Percentiles rank a stretch among this genome's conserved stretches.
These are phyloP conservation scores for Epinephelus coioides DNA, from an alignment of 2,797 vertebrate genomes.

Conservation along the genomic window DNA sequence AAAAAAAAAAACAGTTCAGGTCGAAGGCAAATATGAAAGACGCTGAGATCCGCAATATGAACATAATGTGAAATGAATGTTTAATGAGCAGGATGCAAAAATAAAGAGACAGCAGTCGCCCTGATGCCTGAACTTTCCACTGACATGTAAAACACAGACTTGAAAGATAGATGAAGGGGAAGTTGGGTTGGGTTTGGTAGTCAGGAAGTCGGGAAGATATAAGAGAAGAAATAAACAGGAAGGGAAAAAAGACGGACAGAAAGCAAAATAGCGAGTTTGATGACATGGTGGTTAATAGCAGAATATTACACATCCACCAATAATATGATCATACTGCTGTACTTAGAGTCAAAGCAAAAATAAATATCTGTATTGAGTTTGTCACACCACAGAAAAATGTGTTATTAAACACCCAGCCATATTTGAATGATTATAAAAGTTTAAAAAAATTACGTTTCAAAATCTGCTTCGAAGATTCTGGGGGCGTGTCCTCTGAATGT, in stretches of 20 bases:
- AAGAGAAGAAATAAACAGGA: background rate
- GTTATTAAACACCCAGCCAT: no score
- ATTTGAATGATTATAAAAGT: no score
- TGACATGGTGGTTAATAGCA: background rate
- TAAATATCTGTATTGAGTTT: no score
- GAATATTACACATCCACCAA: background rate
- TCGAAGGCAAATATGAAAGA: slow-evolving; percentile 15
- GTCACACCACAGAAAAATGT: no score
- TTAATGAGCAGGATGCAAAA: slow-evolving; percentile 38
- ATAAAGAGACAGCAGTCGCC: slow-evolving; percentile 13
- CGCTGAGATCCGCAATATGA: slow-evolving; percentile 30
- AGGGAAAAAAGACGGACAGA: background rate
- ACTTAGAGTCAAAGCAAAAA: no score
- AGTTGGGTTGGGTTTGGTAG: background rate
- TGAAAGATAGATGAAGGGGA: slow-evolving; percentile 14
- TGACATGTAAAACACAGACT: slow-evolving; percentile 22
- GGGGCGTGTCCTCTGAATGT: no score
- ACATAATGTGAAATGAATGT: slow-evolving; percentile 42
- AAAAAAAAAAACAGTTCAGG: slow-evolving; percentile 11
- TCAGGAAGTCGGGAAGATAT: background rate
- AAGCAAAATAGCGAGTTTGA: background rate
- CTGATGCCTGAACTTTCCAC: slow-evolving; percentile 28
- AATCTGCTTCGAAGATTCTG: no score
- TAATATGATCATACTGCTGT: no score
- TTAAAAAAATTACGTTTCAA: no score